Conservation (phyloP, 2,888 invertebrate species). For the Axea sp. region DNA sequence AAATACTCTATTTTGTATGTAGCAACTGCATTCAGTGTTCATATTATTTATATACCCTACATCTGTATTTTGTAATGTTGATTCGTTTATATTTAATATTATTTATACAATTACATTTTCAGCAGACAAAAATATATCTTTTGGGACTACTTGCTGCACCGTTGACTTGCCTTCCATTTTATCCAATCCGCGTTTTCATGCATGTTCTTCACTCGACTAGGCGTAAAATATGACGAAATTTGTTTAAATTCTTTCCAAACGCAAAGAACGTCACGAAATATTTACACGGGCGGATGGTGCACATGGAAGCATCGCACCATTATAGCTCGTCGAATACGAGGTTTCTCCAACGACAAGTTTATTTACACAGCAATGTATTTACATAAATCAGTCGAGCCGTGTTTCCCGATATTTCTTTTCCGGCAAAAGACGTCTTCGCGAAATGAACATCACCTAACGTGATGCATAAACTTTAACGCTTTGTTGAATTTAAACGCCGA, state of each 20-base stretch:
- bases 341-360: constrained; percentile 45
- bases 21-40: too few relatives aligned
- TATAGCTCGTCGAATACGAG: constrained; percentile 49
- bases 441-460: constrained; percentile 41
- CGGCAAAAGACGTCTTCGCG: constrained; percentile 8
- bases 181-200: constrained; percentile 34
- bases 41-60: background rate
- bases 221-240: constrained; percentile 56
- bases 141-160: constrained; percentile 27
- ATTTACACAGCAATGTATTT: constrained; percentile 55
- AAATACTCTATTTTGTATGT: too few relatives aligned
- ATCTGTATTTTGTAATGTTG: background rate
- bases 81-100: constrained; percentile 23
- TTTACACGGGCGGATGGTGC: constrained; percentile 43
- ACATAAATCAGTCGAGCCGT: constrained; percentile 46
- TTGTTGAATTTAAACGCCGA: constrained; percentile 31
- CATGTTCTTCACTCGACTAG: constrained; percentile 38
- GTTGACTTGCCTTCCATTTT: constrained; percentile 45
- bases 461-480: constrained; percentile 48
- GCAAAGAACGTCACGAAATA: constrained; percentile 52
- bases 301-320: constrained; percentile 38
- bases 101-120: constrained; percentile 24
- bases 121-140: constrained; percentile 31
- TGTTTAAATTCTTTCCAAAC: constrained; percentile 51
- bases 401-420: constrained; percentile 41